Evolutionary conservation across 2,113 vertebrate genomes (phyloP).

Genomic region (Oreochromis spilurus): DNA sequence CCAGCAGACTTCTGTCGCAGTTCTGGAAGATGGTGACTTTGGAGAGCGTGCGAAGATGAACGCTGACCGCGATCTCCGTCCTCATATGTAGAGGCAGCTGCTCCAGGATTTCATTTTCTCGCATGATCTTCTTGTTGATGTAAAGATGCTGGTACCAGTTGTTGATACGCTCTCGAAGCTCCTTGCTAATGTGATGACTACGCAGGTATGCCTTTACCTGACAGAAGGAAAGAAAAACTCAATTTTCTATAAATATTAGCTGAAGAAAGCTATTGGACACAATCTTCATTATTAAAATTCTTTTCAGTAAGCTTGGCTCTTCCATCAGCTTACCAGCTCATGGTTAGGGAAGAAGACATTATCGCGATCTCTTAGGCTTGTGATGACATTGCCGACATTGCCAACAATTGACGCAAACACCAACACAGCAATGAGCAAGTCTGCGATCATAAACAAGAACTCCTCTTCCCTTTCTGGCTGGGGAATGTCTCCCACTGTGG

Average conservation of each 20-base stretch:
- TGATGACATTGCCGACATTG: constrained; percentile 81
- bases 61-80: constrained; percentile 83
- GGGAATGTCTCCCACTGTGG: constrained; percentile 84
- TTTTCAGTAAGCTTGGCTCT: background rate
- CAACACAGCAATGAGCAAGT: constrained; percentile 87
- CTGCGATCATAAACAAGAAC: constrained; percentile 81
- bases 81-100: constrained; percentile 78
- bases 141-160: constrained; percentile 88
- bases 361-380: constrained; percentile 74
- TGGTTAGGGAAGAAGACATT: constrained; percentile 82
- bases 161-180: constrained; percentile 73
- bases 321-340: constrained; percentile 67
- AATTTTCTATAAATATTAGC: background rate
- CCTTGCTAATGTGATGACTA: constrained; percentile 56
- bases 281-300: background rate
- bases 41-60: constrained; percentile 83
- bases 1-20: constrained; percentile 85
- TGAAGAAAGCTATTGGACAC: background rate
- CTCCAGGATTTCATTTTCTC: constrained; percentile 78
- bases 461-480: constrained; percentile 75
- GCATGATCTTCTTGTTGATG: constrained; percentile 84
- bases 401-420: constrained; percentile 90
- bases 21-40: constrained; percentile 87
- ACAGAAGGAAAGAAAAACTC: background rate
- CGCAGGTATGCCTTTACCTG: constrained; percentile 79